Base-by-base conservation (phyloP, 1,140 invertebrate species). In the Lysiphlebus fabarum region DNA sequence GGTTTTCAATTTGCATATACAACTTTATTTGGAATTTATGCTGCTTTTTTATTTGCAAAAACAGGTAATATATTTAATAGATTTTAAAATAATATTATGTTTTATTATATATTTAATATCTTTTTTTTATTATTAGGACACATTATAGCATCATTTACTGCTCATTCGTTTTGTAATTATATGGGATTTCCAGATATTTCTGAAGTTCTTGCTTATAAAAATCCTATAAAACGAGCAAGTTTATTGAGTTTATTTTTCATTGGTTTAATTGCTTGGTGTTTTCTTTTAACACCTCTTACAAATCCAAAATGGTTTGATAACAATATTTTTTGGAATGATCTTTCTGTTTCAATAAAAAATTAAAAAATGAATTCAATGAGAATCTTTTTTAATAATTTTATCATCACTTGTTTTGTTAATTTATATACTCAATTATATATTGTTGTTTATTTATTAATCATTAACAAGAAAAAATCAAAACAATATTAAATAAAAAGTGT, bases 91-190 rank as follows among this genome's bases (percentile, higher is more conserved):
- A 61, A 45, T 53, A 12, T 9, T 60, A 6, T 54, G n/a, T 48
- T 34, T 12, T 10, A 48, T 14, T 45, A 57, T 37, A n/a, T 5
- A 45, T 47, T 58, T 48, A 17, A 41, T n/a, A n/a, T n/a, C n/a
- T n/a, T n/a, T n/a, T n/a, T 34, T 34, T 49, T 7, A 5, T 62
- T 67, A 64, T 62, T 72, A 90, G 93, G 93, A 57, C 93, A 97
- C 73, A 85, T 96, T 68, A 80, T 88, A 12, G 91, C 93, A 8
- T 90, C 92, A n/a, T 86, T 96, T 63, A 71, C 93, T 9, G 93
- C 87, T 6, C 95, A 97, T 75, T 89, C 92, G 4, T 96, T 97
- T 75, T 98, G 95, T 75, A 97, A 98, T 79, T 90, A 93, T 73
- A 96, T 98, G 91, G 95, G 95, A 33, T 90, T 97, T 68, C 95